Base-by-base conservation (phyloP, 2,888 invertebrate species). In the Acleris holmiana region DNA sequence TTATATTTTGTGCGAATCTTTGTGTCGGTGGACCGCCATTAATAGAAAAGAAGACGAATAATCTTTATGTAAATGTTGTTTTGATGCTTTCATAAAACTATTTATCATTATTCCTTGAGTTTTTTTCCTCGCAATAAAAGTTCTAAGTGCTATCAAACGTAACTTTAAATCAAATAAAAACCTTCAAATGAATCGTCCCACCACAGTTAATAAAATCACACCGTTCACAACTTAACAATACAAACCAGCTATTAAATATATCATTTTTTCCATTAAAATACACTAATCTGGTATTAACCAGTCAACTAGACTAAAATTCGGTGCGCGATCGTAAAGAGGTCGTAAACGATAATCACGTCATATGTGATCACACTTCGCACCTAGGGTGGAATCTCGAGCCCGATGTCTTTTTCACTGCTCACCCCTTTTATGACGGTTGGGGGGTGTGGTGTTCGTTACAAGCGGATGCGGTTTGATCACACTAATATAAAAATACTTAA, bases 321-420 rank as follows among this genome's bases (percentile, higher is more conserved):
- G 17, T 15, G 25, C 55, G 40, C 68, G 60, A 68, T 71, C 73
- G 73, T 73, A 75, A 81, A 80, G 79, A 84, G 83, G 67, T 78
- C 86, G 79, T 89, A 88, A 89, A 89, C 76, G 69, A 72, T 77
- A 79, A 85, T 85, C 80, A 79, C 78, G 73, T 69, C 73, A 67
- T 74, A 73, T 73, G 82, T 78, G 83, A 85, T 86, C 82, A 77
- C 74, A 79, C 79, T 87, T 90, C 85, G 80, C 89, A 88, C 89
- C 83, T 86, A 79, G 82, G 80, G 80, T 76, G 69, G 79, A 82
- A 84, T 84, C 83, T 78, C 79, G 76, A 72, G 73, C 70, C 76
- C 78, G 83, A 86, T 84, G 88, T 89, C 87, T 88, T 85, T 86
- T 85, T 88, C 86, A 83, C 76, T 79, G 80, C 76, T 79, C 82